phyloP scores from a whole-genome alignment of 2,113 vertebrate genomes.

The Equus przewalskii region DNA sequence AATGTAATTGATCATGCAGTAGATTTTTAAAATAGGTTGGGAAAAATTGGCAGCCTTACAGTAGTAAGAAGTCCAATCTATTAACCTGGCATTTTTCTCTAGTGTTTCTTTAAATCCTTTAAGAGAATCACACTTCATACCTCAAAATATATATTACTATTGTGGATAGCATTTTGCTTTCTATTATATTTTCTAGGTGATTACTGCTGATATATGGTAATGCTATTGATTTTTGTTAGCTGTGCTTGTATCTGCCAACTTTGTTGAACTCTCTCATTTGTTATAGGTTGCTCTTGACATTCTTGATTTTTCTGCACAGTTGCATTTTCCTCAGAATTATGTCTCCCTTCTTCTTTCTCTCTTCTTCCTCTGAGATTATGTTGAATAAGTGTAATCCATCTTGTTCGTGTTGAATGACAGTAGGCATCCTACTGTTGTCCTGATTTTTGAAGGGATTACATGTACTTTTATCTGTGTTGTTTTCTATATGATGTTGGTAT shows the following conservation, averaged over 20 bases:
- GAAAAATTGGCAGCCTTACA: constrained; percentile 27
- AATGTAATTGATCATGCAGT: constrained; percentile 11
- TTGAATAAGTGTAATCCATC: background rate
- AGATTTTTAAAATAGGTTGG: background rate
- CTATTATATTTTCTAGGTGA: background rate
- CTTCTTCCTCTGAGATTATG: background rate
- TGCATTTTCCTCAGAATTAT: background rate
- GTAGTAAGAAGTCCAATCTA: background rate
- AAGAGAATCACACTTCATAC: background rate
- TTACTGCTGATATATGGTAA: background rate
- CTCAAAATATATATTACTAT: background rate
- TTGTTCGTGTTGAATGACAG: background rate
- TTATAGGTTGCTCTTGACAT: background rate
- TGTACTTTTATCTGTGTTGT: background rate
- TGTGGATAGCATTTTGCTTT: constrained; percentile 16
- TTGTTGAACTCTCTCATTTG: background rate
- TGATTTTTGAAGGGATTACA: background rate
- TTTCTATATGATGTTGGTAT: background rate
- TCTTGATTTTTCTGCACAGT: background rate
- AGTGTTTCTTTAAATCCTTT: background rate
- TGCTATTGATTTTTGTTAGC: background rate
- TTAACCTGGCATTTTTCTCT: constrained; percentile 16
- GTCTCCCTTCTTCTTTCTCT: background rate
- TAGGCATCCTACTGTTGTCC: background rate
- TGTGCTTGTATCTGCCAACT: background rate